Percentiles rank a stretch among this genome's conserved stretches.
Evolutionary conservation across 2,888 invertebrate species (phyloP).

Genomic region (Panopea generosa): DNA sequence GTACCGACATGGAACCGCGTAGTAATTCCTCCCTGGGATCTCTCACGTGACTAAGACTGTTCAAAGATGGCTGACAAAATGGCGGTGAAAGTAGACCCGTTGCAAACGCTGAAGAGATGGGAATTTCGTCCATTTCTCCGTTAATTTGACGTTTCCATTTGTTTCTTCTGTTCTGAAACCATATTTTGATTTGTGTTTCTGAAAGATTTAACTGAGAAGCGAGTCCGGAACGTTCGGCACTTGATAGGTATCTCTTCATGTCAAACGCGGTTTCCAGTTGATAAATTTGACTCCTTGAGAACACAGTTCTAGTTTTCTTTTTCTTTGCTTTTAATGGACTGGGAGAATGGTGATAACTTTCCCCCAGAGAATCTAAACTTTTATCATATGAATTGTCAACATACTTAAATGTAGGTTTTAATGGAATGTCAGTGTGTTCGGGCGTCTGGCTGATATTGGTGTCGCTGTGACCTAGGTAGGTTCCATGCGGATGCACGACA

Average conservation of each 20-base stretch:
- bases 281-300: conserved; percentile 60
- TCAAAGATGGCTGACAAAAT: conserved; percentile 6
- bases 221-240: conserved; percentile 53
- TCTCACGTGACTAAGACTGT: conserved; percentile 26
- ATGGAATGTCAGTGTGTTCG: conserved; percentile 9
- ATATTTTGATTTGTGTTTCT: conserved; percentile 64
- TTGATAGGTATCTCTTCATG: conserved; percentile 58
- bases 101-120: conserved; percentile 52
- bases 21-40: conserved; percentile 45
- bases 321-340: conserved; percentile 58
- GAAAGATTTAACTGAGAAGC: conserved; percentile 52
- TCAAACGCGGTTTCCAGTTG: conserved; percentile 63
- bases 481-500: not conserved
- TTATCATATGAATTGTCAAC: conserved; percentile 41
- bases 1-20: conserved; percentile 28
- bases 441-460: conserved; percentile 10
- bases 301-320: conserved; percentile 63
- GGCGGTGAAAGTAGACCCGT: conserved; percentile 34
- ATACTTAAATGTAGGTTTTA: conserved; percentile 16
- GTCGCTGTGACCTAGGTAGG: no score
- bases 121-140: conserved; percentile 64
- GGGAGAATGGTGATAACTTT: conserved; percentile 56
- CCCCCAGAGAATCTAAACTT: conserved; percentile 61
- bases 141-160: conserved; percentile 68
- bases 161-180: conserved; percentile 67